phyloP scores from a whole-genome alignment of 2,113 vertebrate genomes.

The Semnornis frantzii region DNA sequence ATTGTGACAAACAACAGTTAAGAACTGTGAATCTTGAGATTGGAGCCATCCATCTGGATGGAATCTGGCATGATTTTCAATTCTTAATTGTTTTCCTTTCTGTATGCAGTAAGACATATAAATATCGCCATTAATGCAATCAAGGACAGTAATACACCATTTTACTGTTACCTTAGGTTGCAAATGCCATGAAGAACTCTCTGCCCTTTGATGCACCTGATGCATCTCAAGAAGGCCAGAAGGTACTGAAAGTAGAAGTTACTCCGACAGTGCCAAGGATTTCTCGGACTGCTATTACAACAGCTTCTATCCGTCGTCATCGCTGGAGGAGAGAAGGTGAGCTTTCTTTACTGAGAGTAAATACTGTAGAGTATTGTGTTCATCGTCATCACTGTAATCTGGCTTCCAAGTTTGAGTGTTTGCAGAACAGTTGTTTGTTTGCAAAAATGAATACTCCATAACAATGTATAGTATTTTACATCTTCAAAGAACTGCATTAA shows the following conservation, averaged over 20 bases:
- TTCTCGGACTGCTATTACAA: slow-evolving; percentile 94
- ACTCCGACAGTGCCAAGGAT: slow-evolving; percentile 94
- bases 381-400: slow-evolving; percentile 37
- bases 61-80: neutral
- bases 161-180: slow-evolving; percentile 82
- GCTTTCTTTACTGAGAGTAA: neutral
- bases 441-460: neutral
- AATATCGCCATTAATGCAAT: neutral
- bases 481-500: slow-evolving; percentile 39
- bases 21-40: neutral
- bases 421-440: neutral
- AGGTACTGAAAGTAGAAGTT: slow-evolving; percentile 95
- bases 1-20: neutral
- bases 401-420: slow-evolving; percentile 46
- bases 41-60: neutral
- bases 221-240: slow-evolving; percentile 85
- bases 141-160: neutral
- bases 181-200: slow-evolving; percentile 96
- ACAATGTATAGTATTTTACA: neutral
- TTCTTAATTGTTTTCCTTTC: neutral
- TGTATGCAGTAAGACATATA: neutral
- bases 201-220: slow-evolving; percentile 91
- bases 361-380: neutral
- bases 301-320: slow-evolving; percentile 95
- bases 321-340: slow-evolving; percentile 98